Conservation (phyloP, 2,113 vertebrate genomes). For the Mionectes macconnelli region DNA sequence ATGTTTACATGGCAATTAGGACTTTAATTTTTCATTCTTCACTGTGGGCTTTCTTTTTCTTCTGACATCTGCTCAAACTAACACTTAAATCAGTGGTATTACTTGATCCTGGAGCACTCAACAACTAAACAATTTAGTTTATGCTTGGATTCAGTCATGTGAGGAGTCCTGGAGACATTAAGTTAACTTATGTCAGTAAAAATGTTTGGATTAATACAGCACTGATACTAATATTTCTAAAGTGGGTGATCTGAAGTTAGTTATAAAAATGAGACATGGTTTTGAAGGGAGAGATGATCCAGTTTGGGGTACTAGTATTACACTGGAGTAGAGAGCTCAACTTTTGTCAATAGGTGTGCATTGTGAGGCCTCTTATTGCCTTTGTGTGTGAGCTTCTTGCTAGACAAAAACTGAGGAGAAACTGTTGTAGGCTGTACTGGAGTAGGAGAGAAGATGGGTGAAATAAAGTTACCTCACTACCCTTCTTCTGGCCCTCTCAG, state of each 20-base stretch:
- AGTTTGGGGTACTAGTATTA: background rate
- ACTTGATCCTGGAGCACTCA: background rate
- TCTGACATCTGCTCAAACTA: background rate
- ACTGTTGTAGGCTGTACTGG: background rate
- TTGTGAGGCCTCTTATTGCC: background rate
- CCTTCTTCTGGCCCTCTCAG: background rate
- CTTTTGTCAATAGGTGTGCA: no score
- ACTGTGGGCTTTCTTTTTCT: fast-evolving
- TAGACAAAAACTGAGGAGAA: background rate
- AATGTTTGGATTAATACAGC: background rate
- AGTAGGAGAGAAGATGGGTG: background rate
- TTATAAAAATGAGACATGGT: background rate
- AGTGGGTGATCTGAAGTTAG: background rate
- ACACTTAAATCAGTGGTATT: background rate
- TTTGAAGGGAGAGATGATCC: background rate
- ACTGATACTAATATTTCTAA: background rate
- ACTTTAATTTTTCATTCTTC: background rate
- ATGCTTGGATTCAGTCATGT: background rate
- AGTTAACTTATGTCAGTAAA: background rate
- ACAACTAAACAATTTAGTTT: background rate
- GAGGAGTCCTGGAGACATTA: background rate
- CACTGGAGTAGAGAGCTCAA: background rate
- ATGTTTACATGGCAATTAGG: background rate
- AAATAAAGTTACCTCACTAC: background rate
- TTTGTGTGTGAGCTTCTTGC: background rate